These are phyloP conservation scores for Chondrilla cf. caribensis DNA, from an alignment of 37 sponge, comb jelly and placozoan species.

Conservation along the genomic window DNA sequence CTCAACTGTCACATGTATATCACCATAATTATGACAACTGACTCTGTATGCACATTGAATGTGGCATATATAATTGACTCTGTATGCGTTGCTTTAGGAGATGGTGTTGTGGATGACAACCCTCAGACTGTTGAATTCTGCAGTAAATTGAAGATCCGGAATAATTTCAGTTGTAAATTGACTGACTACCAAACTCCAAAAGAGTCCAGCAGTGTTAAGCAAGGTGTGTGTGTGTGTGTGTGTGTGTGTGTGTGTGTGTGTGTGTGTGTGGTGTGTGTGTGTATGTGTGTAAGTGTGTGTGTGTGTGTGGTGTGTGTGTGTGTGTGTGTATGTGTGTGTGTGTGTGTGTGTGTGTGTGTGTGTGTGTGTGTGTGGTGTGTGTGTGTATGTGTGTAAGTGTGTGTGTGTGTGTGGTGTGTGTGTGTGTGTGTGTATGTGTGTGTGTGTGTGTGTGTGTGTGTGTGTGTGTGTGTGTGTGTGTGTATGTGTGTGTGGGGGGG, in stretches of 20 bases:
- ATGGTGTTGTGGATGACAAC: constrained; percentile 36
- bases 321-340: constrained; percentile 9
- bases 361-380: constrained; percentile 22
- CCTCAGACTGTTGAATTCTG: constrained; percentile 77
- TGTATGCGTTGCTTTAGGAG: background rate
- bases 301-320: background rate
- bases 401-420: constrained; percentile 6
- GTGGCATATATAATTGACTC: background rate
- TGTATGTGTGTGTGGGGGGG: background rate
- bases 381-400: background rate
- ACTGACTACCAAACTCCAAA: background rate
- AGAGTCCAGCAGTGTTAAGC: background rate
- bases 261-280: background rate
- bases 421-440: constrained; percentile 30
- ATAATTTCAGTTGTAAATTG: background rate
- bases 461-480: constrained; percentile 4
- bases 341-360: constrained; percentile 14
- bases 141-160: constrained; percentile 57
- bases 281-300: no score
- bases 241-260: constrained; percentile 11
- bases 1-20: background rate
- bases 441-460: constrained; percentile 23
- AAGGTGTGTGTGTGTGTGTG: constrained; percentile 16
- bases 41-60: background rate
- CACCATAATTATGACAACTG: background rate